phyloP scores from a whole-genome alignment of 2,113 vertebrate species.

The Strix aluco region DNA sequence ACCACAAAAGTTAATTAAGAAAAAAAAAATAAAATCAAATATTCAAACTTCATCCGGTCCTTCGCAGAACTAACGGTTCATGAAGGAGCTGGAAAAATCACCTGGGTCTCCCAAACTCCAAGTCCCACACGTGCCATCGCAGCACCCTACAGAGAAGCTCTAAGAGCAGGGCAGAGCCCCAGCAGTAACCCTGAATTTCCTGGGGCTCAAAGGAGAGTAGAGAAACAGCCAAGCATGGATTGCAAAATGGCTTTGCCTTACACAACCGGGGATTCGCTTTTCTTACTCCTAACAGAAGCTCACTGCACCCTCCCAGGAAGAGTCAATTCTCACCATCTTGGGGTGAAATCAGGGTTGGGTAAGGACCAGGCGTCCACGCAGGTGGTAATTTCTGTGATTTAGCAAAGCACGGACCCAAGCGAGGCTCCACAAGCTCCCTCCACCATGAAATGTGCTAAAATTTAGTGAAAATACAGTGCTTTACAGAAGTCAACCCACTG shows the following conservation, averaged over 20 bases:
- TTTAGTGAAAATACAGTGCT: not conserved
- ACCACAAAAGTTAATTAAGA: not conserved
- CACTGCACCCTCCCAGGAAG: accelerated
- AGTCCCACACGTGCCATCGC: accelerated
- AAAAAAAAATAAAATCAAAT: not conserved
- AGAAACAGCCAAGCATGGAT: not conserved
- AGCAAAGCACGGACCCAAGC: not conserved
- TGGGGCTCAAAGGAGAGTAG: not conserved
- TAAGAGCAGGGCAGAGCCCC: not conserved
- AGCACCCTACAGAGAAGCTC: not conserved
- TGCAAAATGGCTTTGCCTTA: not conserved
- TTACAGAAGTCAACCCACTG: not conserved
- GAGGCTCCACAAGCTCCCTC: not conserved
- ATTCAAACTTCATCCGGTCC: not conserved
- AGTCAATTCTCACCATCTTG: accelerated
- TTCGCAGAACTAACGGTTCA: not conserved
- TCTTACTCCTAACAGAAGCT: too few relatives aligned
- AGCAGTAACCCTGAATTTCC: not conserved
- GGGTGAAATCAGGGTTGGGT: not conserved
- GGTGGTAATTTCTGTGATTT: not conserved
- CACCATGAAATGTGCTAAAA: not conserved
- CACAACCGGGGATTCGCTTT: not conserved
- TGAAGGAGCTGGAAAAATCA: not conserved
- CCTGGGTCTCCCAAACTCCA: accelerated
- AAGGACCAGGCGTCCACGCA: not conserved